Base-by-base conservation (phyloP, 2,888 invertebrate species). In the Volucella inflata region DNA sequence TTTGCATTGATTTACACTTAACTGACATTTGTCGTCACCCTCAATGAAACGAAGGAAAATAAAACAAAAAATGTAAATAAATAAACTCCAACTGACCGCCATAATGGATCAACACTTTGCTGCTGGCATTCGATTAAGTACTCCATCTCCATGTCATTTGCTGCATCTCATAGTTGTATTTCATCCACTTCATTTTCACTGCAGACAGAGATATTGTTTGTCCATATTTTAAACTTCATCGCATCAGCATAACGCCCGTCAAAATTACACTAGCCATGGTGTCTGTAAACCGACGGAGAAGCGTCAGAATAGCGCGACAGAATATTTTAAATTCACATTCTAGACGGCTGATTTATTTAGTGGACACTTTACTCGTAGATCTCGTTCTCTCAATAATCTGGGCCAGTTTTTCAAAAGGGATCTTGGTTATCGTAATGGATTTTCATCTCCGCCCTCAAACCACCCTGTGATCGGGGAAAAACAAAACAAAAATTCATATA, bases 241-340 rank as follows among this genome's bases (percentile, higher is more conserved):
- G 42, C 75, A 53, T 44, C 68, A 40, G 70, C 12, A n/a, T 48
- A 30, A 30, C 30, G 30, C 30, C 0, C 30, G 30, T 30, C 30
- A 30, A 3, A 30, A 30, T 30, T 30, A 6, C 6, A 30, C 30
- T 30, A 30, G 4, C 30, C 30, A 30, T 6, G 30, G 30, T 0
- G 30, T 30, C 30, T 0, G 30, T 6, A 4, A 30, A 30, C 30
- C 6, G 30, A 30, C 30, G 30, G 30, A 30, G 30, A 30, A 30
- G 30, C 30, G 30, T 30, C 6, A 30, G 6, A 30, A 6, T 30
- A 30, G 30, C 46, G 11, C 14, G n/a, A 9, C 14, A 14, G 30
- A 30, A 79, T 60, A 85, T 81, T 72, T 76, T 59, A 76, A 81
- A 81, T 80, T 76, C 76, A 40, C 71, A 80, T 80, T 80, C 67